phyloP scores from a whole-genome alignment of 2,797 vertebrate genomes.

The Squalus acanthias region DNA sequence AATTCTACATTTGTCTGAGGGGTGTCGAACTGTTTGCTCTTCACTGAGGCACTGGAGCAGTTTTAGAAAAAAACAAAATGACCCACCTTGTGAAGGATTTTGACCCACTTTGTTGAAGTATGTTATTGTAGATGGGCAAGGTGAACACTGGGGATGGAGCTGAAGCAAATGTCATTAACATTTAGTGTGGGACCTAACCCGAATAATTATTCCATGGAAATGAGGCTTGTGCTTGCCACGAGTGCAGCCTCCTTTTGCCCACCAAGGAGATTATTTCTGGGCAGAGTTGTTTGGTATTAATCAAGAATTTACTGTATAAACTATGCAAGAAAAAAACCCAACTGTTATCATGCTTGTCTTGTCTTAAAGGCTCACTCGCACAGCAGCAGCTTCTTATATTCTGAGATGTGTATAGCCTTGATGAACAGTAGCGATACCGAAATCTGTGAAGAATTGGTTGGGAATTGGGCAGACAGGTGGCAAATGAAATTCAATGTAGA shows the following conservation, averaged over 20 bases:
- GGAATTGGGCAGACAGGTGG: background rate
- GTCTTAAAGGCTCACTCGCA: background rate
- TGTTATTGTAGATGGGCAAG: background rate
- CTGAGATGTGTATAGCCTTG: background rate
- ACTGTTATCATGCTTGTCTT: background rate
- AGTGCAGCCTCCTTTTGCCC: background rate
- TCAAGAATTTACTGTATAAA: background rate
- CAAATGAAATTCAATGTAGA: background rate
- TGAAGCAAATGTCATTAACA: too few relatives aligned
- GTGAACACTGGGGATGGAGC: background rate
- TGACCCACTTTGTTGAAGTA: background rate
- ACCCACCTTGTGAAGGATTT: background rate
- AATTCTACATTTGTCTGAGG: background rate
- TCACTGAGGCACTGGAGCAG: background rate
- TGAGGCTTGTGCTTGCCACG: background rate
- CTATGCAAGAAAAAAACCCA: background rate
- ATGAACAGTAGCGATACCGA: background rate
- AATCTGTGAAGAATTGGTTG: background rate
- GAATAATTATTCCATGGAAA: background rate
- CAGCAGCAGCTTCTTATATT: background rate
- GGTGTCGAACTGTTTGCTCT: background rate
- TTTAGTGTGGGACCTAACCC: background rate
- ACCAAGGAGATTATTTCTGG: background rate
- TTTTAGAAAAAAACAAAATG: background rate
- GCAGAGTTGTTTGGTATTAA: background rate